Evolutionary conservation across 1,140 invertebrate species (phyloP), one percentile per base, ranked within the genome.

Genomic region (Oryctes rhinoceros): DNA sequence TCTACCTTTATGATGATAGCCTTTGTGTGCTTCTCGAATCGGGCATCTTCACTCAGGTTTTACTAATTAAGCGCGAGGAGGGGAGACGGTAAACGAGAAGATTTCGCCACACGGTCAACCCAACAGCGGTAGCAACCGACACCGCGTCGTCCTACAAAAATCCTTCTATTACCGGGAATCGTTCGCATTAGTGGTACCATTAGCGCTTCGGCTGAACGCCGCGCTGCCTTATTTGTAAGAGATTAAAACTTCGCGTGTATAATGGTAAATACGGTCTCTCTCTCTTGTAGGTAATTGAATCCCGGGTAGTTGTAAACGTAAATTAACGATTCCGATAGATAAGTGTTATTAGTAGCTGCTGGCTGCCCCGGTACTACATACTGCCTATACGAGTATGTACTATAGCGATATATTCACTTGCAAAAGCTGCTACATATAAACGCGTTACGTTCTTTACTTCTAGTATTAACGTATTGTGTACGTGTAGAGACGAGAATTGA

Each of bases 221-320:
- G 15, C 65, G 15, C 65, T 71, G 65, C 65, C 65, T 71, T 71
- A 71, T 71, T 71, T 71, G 65, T 71, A 71, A 71, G 65, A 71
- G 65, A 71, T 24, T 71, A 71, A 71, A 71, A 71, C 18, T 71
- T 71, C 35, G 65, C 65, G 65, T 71, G 65, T 71, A 62, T 44
- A 59, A 30, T 71, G 24, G 65, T 71, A 71, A 71, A 71, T 71
- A 71, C 65, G 53, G 15, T 71, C 39, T 71, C 65, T 71, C 39
- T 71, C 65, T 44, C 39, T 44, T 44, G 39, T 44, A 44, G 39
- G 39, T 71, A 71, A 71, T 71, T 71, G 65, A 71, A 71, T 71
- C 65, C 65, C 65, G 65, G 35, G 65, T 71, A 71, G 65, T 71
- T 71, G 65, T 71, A 71, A 59, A 71, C 65, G 65, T 71, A 71